phyloP scores from a whole-genome alignment of 2,888 invertebrate species.

The Pachycephus smyrnensis region DNA sequence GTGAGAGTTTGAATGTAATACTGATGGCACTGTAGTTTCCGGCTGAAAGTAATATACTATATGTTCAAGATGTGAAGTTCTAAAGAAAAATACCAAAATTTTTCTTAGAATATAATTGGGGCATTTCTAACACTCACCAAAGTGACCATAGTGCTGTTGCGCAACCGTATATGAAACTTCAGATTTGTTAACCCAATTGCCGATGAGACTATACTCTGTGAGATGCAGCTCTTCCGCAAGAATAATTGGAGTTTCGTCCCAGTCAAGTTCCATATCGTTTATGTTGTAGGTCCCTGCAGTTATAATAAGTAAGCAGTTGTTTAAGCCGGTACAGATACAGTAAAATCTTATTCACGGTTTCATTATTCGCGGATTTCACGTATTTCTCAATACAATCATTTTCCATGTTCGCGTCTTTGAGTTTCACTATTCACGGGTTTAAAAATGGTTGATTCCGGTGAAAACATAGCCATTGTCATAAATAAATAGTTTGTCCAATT shows the following conservation, averaged over 20 bases:
- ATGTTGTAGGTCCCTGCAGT: slow-evolving; percentile 83
- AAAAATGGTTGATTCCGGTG: not conserved
- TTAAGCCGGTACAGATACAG: not conserved
- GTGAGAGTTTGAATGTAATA: slow-evolving; percentile 82
- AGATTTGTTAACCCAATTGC: slow-evolving; percentile 79
- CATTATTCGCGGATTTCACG: not conserved
- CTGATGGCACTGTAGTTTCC: slow-evolving; percentile 86
- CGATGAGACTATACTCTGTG: slow-evolving; percentile 82
- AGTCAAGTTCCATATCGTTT: slow-evolving; percentile 78
- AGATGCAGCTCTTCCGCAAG: slow-evolving; percentile 82
- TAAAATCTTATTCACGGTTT: not conserved
- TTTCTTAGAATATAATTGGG: not conserved
- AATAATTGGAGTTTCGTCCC: slow-evolving; percentile 83
- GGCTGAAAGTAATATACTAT: slow-evolving; percentile 69
- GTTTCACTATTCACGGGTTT: not conserved
- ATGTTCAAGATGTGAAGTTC: not conserved
- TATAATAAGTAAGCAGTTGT: not conserved
- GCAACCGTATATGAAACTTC: slow-evolving; percentile 77
- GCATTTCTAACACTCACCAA: slow-evolving; percentile 69
- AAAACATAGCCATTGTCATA: not conserved
- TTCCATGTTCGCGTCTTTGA: no score
- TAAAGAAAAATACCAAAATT: not conserved
- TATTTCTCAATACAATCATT: not conserved
- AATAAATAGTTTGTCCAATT: not conserved
- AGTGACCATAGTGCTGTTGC: slow-evolving; percentile 79